Evolutionary conservation across 1,140 invertebrate genomes (phyloP).

Genomic region (Aphis gossypii): DNA sequence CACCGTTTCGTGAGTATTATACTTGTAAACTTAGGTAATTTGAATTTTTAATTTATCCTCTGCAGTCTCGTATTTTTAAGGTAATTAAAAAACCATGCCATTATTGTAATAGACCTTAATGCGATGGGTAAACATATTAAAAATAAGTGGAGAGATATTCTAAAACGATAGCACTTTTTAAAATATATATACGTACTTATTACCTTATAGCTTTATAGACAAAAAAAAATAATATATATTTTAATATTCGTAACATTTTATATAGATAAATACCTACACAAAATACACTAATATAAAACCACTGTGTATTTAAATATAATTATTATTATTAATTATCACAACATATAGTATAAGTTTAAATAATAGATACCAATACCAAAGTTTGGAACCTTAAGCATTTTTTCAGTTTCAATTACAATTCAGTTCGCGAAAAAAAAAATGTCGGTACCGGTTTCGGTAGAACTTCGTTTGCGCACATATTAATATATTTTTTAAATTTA

Average conservation of each 20-base stretch:
- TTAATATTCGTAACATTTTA: neutral
- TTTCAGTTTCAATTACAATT: too few species aligned
- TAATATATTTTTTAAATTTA: too few species aligned
- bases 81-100: constrained; percentile 33
- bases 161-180: neutral
- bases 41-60: constrained; percentile 34
- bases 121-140: constrained; percentile 9
- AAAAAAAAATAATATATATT: neutral
- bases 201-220: neutral
- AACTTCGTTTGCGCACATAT: too few species aligned
- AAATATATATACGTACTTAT: neutral
- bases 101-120: constrained; percentile 32
- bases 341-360: neutral
- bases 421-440: too few species aligned
- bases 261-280: neutral
- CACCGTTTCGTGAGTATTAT: constrained; percentile 17
- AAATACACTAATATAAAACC: neutral
- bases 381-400: too few species aligned
- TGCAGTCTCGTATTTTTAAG: neutral
- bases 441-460: too few species aligned
- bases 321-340: neutral
- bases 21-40: constrained; percentile 35
- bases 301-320: neutral
- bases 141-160: neutral
- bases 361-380: neutral